Evolutionary conservation across 2,113 vertebrate genomes (phyloP).

Genomic region (Arenaria interpres): DNA sequence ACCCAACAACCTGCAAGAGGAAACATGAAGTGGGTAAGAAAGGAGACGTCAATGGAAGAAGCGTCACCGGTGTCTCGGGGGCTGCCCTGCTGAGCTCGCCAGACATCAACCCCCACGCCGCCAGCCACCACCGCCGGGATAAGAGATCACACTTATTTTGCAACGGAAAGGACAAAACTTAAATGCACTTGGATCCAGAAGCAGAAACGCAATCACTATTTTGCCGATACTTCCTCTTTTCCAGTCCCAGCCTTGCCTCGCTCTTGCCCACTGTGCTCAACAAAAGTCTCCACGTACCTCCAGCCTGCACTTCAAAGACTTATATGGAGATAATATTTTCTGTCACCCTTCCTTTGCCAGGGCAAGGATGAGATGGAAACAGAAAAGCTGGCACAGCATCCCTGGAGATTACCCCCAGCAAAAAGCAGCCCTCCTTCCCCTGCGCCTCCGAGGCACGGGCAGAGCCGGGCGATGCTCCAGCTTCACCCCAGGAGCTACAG

Average conservation of each 20-base stretch:
- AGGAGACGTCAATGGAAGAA: neutral
- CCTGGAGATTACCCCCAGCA: neutral
- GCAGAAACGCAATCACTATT: fast-evolving
- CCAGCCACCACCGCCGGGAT: neutral
- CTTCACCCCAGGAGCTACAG: fast-evolving
- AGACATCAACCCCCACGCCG: fast-evolving
- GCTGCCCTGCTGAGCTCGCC: neutral
- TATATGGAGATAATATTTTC: no score
- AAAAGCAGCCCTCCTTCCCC: neutral
- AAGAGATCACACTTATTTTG: neutral
- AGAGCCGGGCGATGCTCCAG: neutral
- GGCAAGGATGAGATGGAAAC: neutral
- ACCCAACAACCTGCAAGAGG: no score
- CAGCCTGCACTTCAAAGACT: fast-evolving
- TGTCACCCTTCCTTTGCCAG: neutral
- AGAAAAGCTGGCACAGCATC: neutral
- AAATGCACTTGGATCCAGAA: neutral
- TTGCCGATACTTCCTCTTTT: fast-evolving
- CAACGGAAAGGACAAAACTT: neutral
- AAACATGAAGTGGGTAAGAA: neutral
- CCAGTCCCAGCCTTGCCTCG: neutral
- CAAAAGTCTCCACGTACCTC: fast-evolving
- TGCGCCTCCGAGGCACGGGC: fast-evolving
- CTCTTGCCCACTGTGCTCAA: fast-evolving
- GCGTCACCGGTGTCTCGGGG: fast-evolving